A percentile compares a stretch with the other conserved stretches of the same genome.
Evolutionary conservation across 1,140 invertebrate species (phyloP).

Genomic region (Chironomus tepperi): DNA sequence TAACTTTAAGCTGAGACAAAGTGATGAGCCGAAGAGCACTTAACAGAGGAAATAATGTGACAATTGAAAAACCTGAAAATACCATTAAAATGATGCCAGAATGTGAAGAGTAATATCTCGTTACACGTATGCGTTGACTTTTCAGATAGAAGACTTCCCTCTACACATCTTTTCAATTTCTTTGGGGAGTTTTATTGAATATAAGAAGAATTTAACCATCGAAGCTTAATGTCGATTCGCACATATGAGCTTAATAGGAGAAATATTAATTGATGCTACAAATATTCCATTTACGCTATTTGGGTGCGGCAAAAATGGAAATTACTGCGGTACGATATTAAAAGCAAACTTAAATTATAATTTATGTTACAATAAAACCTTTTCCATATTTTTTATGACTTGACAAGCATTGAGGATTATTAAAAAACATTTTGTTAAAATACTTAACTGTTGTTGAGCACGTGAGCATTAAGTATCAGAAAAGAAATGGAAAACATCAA

Average conservation of each 20-base stretch:
- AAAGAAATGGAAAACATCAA: no score
- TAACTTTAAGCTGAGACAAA: no score
- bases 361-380: background rate
- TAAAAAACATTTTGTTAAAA: constrained; percentile 5
- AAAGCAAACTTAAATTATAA: constrained; percentile 14
- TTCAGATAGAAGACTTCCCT: background rate
- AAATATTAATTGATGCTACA: constrained; percentile 9
- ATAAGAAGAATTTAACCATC: background rate
- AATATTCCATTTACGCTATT: background rate
- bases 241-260: background rate
- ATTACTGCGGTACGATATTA: background rate
- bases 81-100: constrained; percentile 1
- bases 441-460: background rate
- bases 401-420: background rate
- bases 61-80: constrained; percentile 8
- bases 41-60: background rate
- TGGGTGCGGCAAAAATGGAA: background rate
- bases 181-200: background rate
- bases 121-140: background rate
- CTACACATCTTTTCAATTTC: background rate
- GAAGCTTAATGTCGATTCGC: background rate
- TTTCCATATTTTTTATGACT: constrained; percentile 6
- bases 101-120: background rate
- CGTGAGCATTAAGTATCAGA: background rate
- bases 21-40: no score